Base-by-base conservation (phyloP, 2,113 vertebrate genomes). In the Tupaia tana region DNA sequence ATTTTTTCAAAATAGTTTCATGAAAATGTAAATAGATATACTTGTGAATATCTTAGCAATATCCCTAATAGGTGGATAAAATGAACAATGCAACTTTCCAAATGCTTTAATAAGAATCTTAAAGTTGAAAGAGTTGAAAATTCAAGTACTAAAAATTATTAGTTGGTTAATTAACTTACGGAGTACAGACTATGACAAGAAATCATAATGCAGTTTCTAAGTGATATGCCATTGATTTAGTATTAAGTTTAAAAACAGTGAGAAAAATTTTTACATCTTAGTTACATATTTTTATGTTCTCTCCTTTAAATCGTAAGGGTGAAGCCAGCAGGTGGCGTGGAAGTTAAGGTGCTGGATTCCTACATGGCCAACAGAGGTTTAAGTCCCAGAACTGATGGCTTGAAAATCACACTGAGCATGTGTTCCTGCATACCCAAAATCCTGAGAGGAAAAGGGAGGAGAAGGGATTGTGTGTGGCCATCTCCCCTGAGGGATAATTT, bases 31-130 rank as follows among this genome's bases (percentile, higher is more conserved):
- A 97, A 89, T 87, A 77, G 64, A 87, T 91, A 88, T 29, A 82
- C 82, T 90, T 97, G 56, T 95, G 93, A 97, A 84, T 93, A 95
- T 96, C 97, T 94, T 89, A 98, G 96, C 95, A 95, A 77, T 86
- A 97, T 95, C 1, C 3, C 59, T 97, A 96, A 96, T 96, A 92
- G 89, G 78, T 63, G 77, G 89, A 82, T 93, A 97, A 96, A 98
- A 96, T 90, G 92, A 91, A 91, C 58, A 85, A 97, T 78, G 84
- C 96, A 19, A 25, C 73, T 96, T 98, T 93, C 92, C 78, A 93
- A 97, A 95, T 73, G 88, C 85, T 95, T 94, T 89, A 81, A 93
- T 86, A 96, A 93, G 88, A 97, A 90, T 95, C 95, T 97, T 81
- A 96, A 64, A 94, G 81, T 89, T 94, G 91, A 94, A 93, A 81